These are phyloP conservation scores for Petroica traversi DNA, from an alignment of 2,113 vertebrate genomes.

Conservation along the genomic window DNA sequence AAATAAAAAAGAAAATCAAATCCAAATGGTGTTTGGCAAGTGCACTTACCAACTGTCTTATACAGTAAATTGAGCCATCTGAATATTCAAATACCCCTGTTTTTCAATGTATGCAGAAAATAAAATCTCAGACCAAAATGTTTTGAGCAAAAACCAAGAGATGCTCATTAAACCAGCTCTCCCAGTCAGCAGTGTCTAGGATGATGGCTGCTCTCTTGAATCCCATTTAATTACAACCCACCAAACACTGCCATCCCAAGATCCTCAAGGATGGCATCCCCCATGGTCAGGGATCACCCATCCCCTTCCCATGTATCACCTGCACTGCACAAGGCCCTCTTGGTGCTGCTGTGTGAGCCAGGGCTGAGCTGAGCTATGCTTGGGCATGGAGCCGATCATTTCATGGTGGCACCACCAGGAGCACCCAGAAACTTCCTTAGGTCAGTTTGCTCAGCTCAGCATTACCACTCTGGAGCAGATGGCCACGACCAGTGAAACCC, in stretches of 20 bases:
- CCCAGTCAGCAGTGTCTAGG: background rate
- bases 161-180: background rate
- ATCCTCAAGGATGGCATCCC: background rate
- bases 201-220: background rate
- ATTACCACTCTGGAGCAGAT: fast-evolving
- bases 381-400: background rate
- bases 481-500: fast-evolving
- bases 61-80: constrained; percentile 25
- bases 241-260: background rate
- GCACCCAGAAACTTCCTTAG: fast-evolving
- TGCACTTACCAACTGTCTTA: constrained; percentile 19
- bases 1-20: constrained; percentile 8
- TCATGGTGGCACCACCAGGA: background rate
- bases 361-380: background rate
- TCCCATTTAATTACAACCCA: background rate
- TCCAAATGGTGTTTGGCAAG: constrained; percentile 38
- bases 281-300: fast-evolving
- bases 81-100: background rate
- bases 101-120: constrained; percentile 35
- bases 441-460: fast-evolving
- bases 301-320: background rate
- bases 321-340: background rate
- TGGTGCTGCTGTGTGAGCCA: background rate
- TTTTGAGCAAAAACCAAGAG: background rate
- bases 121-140: background rate